Base-by-base conservation (phyloP, 2,888 invertebrate genomes). In the Alentia gelatinosa region DNA sequence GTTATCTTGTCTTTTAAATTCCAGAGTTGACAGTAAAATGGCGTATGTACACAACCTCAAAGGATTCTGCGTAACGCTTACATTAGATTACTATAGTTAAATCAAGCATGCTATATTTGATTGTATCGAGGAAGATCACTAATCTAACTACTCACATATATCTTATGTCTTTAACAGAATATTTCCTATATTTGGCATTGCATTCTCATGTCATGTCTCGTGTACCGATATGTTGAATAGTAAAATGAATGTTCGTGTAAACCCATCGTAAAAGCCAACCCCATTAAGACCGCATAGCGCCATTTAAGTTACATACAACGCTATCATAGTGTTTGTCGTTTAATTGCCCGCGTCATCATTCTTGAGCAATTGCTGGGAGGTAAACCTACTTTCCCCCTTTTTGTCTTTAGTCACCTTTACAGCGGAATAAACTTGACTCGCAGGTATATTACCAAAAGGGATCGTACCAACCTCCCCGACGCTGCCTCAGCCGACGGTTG, bases 351-450 rank as follows among this genome's bases (percentile, higher is more conserved):
- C 56, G 56, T 56, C 19, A 56, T 56, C 56, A 56, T n/a, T n/a
- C 56, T 56, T 3, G 23, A 56, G 56, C 56, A n/a, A 56, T 56
- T 4, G n/a, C 39, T 39, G 79, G 79, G 47, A 50, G 42, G 47
- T 86, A 86, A 86, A 86, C 5, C 1, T 86, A 50, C 47, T 86
- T 47, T 86, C 47, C 86, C n/a, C 50, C 42, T 86, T 86, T 86
- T 86, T 86, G 30, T 47, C 86, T 86, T 50, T 86, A 86, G 86
- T 86, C 86, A n/a, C 86, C 86, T 42, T 86, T 86, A 86, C 86
- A 86, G 26, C 86, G 86, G 86, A 86, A 86, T 86, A 86, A 86
- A 86, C 47, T 86, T 7, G 86, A 86, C 50, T 30, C 30, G 19
- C 47, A 86, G 86, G 86, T 86, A 86, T 30, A 47, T 30, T 26